Conservation (phyloP, 2,888 invertebrate species). For the Empis livida region DNA sequence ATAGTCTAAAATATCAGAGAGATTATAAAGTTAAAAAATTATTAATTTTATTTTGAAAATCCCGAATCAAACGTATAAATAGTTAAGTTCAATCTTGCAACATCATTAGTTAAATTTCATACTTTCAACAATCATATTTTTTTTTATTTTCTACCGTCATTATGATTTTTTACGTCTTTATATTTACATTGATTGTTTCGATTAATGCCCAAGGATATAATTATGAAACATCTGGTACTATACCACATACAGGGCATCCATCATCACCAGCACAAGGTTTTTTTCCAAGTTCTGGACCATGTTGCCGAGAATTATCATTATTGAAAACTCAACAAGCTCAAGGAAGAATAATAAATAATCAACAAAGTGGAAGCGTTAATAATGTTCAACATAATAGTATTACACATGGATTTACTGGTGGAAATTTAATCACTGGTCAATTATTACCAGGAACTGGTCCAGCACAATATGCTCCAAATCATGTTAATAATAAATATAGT, state of each 20-base stretch:
- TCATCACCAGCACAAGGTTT: background rate
- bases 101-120: too few species aligned
- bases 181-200: too few species aligned
- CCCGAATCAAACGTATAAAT: too few species aligned
- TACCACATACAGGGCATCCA: conserved; percentile 3
- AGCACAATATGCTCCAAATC: background rate
- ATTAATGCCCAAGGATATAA: conserved; percentile 14
- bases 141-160: too few species aligned
- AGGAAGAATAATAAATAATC: background rate
- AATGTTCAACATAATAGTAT: background rate
- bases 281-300: conserved; percentile 6
- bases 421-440: background rate
- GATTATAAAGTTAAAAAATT: too few species aligned
- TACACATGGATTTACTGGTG: background rate
- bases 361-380: too few species aligned
- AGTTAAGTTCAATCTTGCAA: too few species aligned
- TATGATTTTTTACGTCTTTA: too few species aligned
- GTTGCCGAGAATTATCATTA: conserved; percentile 15
- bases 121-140: too few species aligned
- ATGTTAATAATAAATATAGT: background rate
- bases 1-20: too few species aligned
- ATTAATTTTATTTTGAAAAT: too few species aligned
- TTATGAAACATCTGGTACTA: conserved; percentile 11
- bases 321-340: conserved; percentile 1
- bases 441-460: conserved; percentile 17